A percentile compares a stretch with the other conserved stretches of the same genome.
Evolutionary conservation across 2,113 vertebrate genomes (phyloP).

Genomic region (Gymnorhina tibicen): DNA sequence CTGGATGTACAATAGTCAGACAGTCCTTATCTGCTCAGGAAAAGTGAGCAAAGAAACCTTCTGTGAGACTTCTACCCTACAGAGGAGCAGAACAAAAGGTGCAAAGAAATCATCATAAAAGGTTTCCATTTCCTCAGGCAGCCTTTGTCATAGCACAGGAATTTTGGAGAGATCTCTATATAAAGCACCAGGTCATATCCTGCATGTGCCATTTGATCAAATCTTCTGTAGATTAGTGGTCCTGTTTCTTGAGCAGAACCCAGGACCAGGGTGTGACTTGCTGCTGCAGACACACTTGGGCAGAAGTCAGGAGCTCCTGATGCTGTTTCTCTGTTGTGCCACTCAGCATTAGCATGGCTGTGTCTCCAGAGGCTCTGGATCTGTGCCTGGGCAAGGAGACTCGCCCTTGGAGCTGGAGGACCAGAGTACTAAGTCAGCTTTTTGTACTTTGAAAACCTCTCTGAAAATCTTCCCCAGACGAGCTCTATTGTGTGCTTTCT

Average conservation of each 20-base stretch:
- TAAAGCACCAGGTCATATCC: background rate
- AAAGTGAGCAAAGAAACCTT: background rate
- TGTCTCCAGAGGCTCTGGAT: background rate
- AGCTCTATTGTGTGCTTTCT: background rate
- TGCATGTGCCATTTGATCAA: background rate
- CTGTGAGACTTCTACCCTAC: background rate
- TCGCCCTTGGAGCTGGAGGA: background rate
- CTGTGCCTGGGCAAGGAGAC: background rate
- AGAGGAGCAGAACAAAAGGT: background rate
- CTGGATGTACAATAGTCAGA: accelerated
- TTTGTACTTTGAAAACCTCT: background rate
- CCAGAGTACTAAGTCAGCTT: background rate
- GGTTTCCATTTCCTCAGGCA: background rate
- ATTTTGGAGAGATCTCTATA: background rate
- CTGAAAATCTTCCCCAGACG: background rate
- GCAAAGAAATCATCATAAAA: background rate
- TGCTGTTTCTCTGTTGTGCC: background rate
- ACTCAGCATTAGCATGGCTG: accelerated
- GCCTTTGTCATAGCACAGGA: accelerated
- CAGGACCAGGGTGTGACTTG: background rate
- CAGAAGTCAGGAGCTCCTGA: background rate
- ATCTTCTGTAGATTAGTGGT: background rate
- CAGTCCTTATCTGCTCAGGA: background rate
- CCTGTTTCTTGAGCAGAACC: background rate
- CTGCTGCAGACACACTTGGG: background rate